phyloP scores from a whole-genome alignment of 2,888 invertebrate genomes.

The Emesis furor region DNA sequence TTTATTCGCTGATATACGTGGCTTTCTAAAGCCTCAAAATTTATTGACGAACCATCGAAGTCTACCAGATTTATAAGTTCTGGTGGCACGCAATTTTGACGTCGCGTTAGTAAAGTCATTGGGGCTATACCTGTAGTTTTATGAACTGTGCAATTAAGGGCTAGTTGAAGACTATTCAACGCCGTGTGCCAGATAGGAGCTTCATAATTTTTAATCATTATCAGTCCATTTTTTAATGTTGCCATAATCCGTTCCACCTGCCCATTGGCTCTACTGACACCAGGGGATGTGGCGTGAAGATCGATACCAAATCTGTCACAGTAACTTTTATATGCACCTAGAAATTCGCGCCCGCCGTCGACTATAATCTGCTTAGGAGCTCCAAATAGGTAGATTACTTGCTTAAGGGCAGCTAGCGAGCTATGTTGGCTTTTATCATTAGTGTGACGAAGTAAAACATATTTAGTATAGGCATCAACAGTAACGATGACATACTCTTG shows the following conservation, averaged over 20 bases:
- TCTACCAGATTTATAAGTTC: too few relatives aligned
- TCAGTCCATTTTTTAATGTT: background rate
- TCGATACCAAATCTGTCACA: constrained; percentile 58
- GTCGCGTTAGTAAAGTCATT: background rate
- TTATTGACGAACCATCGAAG: too few relatives aligned
- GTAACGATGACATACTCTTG: too few relatives aligned
- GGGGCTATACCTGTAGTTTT: constrained; percentile 50
- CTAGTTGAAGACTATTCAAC: constrained; percentile 65
- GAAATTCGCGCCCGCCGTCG: constrained; percentile 64
- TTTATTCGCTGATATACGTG: too few relatives aligned
- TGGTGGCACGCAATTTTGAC: background rate
- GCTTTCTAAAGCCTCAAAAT: too few relatives aligned
- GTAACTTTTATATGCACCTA: constrained; percentile 56
- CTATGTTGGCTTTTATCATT: too few relatives aligned
- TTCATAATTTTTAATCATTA: constrained; percentile 61
- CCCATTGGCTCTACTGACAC: constrained; percentile 70
- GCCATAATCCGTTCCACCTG: constrained; percentile 57
- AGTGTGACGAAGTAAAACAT: too few relatives aligned
- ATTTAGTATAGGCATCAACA: too few relatives aligned
- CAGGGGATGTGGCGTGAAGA: constrained; percentile 56
- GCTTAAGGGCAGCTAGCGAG: constrained; percentile 42
- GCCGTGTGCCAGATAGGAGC: constrained; percentile 64
- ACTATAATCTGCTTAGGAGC: constrained; percentile 62
- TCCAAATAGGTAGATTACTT: constrained; percentile 50
- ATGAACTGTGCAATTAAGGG: constrained; percentile 69